Evolutionary conservation across 1,140 invertebrate species (phyloP), one percentile per base, ranked within the genome.

Genomic region (Drosophila azteca): DNA sequence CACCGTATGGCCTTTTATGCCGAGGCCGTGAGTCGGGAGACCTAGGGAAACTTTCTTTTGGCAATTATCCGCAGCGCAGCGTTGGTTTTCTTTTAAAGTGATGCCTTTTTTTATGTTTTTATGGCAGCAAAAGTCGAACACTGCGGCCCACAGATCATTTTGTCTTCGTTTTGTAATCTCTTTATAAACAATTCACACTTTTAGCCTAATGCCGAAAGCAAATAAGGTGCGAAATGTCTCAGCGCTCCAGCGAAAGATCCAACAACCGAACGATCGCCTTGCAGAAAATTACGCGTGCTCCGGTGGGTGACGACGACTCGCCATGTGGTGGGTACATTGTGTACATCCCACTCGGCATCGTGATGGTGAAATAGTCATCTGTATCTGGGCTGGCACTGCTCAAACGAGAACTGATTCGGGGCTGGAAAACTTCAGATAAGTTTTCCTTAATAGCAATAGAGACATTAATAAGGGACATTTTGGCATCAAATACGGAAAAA

Each of bases 171-270:
- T 90, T 82, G 84, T 89, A 90, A 90, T 90, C 87, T 83, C 76
- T 83, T 90, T 90, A 90, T 87, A 90, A 87, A 88, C 82, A 90
- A 90, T 90, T 90, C 79, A 77, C 88, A 90, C 88, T 76, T 90
- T 78, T 63, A 62, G 73, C 62, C 73, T 90, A 90, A 90, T 90
- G 73, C 73, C 65, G 50, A 75, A 63, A 63, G 79, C 68, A 90
- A 90, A 90, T 88, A 88, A 90, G 82, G 88, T 88, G 88, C 75
- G 80, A 90, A 90, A 70, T 90, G 79, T 74, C 67, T 67, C 80
- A 53, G 52, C 31, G 24, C 35, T 7, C 17, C 43, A 11, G 24
- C 22, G 49, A 61, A 50, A 6, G 29, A 61, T 20, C 41, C 48
- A 11, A 45, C 31, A 46, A 53, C 31, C 31, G 31, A 11, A 35